These are phyloP conservation scores for Cyclargus thomasi DNA, from an alignment of 1,140 invertebrate genomes.

Conservation along the genomic window DNA sequence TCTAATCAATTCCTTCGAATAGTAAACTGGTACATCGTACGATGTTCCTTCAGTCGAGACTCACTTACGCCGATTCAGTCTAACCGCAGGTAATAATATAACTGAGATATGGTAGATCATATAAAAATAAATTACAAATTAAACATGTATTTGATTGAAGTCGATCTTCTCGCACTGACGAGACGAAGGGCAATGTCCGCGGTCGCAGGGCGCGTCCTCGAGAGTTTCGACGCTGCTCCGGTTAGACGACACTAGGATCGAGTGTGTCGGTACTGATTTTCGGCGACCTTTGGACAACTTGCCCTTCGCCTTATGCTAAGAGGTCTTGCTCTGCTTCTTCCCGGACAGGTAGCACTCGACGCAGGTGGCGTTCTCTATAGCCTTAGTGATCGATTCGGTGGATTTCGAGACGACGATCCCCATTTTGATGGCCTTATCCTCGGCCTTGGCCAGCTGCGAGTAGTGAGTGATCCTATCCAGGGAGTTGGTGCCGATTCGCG, in stretches of 20 bases:
- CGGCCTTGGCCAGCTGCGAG: constrained; percentile 67
- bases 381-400: constrained; percentile 71
- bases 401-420: constrained; percentile 73
- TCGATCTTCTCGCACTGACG: constrained; percentile 43
- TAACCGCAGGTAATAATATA: constrained; percentile 12
- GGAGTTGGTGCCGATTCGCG: constrained; percentile 69
- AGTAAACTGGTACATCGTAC: constrained; percentile 19
- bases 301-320: constrained; percentile 77
- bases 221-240: constrained; percentile 68
- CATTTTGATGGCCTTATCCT: constrained; percentile 73
- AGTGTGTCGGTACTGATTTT: constrained; percentile 52
- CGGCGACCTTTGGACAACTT: constrained; percentile 72
- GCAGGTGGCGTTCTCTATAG: constrained; percentile 80
- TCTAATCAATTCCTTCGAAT: constrained; percentile 44
- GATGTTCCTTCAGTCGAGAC: constrained; percentile 9
- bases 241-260: constrained; percentile 59
- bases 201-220: constrained; percentile 48
- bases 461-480: constrained; percentile 70
- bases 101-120: constrained; percentile 17
- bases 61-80: constrained; percentile 9
- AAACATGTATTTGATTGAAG: constrained; percentile 68
- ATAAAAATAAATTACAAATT: constrained; percentile 29
- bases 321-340: constrained; percentile 76
- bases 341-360: constrained; percentile 79
- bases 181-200: constrained; percentile 41